Base-by-base conservation (phyloP, 2,113 vertebrate species). In the Calidris pugnax region DNA sequence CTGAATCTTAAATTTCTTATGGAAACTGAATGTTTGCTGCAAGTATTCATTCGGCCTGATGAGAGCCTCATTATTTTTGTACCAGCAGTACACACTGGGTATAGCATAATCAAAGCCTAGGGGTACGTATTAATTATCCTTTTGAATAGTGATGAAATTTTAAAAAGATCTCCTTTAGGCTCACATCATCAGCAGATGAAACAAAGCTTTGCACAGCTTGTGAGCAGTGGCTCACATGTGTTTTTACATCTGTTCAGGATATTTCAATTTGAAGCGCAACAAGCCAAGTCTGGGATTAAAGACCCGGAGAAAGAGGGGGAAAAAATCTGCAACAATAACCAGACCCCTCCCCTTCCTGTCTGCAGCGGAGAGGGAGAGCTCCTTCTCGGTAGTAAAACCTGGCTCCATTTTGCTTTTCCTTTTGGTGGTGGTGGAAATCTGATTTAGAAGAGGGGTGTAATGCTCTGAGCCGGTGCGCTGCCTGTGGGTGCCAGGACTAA, bases 61-160 rank as follows among this genome's bases (percentile, higher is more conserved):
- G 99, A 99, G 99, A 98, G 98, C 98, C 99, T 99, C 99, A 99
- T 99, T 99, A 99, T 98, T 98, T 98, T 98, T 98, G 98, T 98
- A 98, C 97, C 98, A 98, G 98, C 98, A 96, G 98, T 98, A 98
- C 98, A 98, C 98, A 98, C 98, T 98, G 98, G 97, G 98, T 99
- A 98, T 98, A 98, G 99, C 98, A 99, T 99, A 99, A 99, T 99
- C 99, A 99, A 99, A 99, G 99, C 99, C 99, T 99, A 99, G 98
- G 99, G 99, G 99, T 99, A 99, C 98, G 98, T 99, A 99, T 99
- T 99, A 99, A 99, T 99, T 99, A 99, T 99, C 99, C 99, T 99
- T 99, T 99, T 99, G 99, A 99, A 99, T 99, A 99, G 99, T 99
- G 99, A 99, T 99, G 99, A 99, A 99, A 99, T 99, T 99, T 99